Base-by-base conservation (phyloP, 2,888 invertebrate species). In the Byasa hedistus region DNA sequence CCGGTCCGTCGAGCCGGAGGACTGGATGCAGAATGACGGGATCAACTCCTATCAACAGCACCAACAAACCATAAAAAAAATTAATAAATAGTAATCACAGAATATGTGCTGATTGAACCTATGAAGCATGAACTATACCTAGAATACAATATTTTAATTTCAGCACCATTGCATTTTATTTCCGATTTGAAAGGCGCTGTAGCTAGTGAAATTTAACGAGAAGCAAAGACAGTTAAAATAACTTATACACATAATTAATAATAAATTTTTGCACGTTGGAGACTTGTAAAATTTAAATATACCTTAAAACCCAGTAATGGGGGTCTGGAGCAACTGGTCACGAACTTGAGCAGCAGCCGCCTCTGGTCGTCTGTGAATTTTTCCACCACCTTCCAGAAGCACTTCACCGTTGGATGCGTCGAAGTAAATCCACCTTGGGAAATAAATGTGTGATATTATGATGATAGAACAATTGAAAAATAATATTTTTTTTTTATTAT, bases 291-390 rank as follows among this genome's bases (percentile, higher is more conserved):
- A 48, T 48, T n/a, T 19, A 5, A n/a, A 7, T 19, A 51, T 76
- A 98, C 98, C 94, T 98, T 98, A 81, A 99, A 99, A 2, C 99
- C 99, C 54, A 99, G 91, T 32, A 99, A 92, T 0, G 99, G 99
- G 4, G 99, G 98, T 68, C 99, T 91, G 0, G 99, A 99, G 82
- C 99, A 99, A 82, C 98, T 98, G 2, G 99, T 99, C 55, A 99
- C 99, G 89, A 99, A 99, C 89, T 98, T 98, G 12, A 99, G 92
- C 63, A 99, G 91, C 79, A 97, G 96, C 68, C 98, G 93, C 70
- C 96, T 95, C 84, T 98, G 97, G 64, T 93, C 92, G 83, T 98
- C 97, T 62, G 94, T 95, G 83, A 99, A 98, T 57, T 93, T 93
- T 65, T 94, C 93, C 12, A 99, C 93, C 52, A 97, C 97, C 74